A percentile compares a stretch with the other conserved stretches of the same genome.
Conservation (phyloP, 2,888 invertebrate genomes). For the Dendrolimus houi region DNA sequence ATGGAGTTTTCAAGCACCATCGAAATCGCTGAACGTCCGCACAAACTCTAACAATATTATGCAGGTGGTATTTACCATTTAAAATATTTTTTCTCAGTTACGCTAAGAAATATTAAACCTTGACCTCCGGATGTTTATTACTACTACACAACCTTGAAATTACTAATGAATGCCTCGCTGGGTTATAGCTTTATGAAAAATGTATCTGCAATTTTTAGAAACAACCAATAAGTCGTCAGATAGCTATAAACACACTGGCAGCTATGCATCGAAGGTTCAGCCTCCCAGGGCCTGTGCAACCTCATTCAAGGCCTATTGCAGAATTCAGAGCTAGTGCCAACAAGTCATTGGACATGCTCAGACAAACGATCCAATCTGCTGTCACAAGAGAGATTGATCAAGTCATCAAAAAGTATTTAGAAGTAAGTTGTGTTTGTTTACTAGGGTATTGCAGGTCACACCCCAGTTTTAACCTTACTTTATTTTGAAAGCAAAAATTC, state of each 20-base stretch:
- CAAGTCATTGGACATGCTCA: slow-evolving; percentile 83
- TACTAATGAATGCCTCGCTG: too few species aligned
- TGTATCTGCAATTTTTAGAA: slow-evolving; percentile 40
- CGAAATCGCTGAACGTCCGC: slow-evolving; percentile 41
- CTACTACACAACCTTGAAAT: too few species aligned
- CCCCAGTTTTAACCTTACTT: too few species aligned
- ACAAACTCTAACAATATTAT: slow-evolving; percentile 38
- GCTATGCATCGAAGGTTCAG: slow-evolving; percentile 76
- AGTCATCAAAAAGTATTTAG: slow-evolving; percentile 85
- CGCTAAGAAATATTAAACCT: too few species aligned
- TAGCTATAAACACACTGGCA: slow-evolving; percentile 82
- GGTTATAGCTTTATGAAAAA: too few species aligned
- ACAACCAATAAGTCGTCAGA: slow-evolving; percentile 75
- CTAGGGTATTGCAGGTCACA: too few species aligned
- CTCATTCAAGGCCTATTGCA: slow-evolving; percentile 66
- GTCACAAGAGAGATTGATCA: slow-evolving; percentile 87
- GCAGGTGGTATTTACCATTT: slow-evolving; percentile 42
- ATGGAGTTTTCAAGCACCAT: slow-evolving; percentile 56
- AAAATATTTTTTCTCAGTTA: not conserved
- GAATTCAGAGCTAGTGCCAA: slow-evolving; percentile 79
- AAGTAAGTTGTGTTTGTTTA: slow-evolving; percentile 59
- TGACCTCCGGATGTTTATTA: too few species aligned
- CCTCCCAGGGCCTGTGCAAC: slow-evolving; percentile 72
- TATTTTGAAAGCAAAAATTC: too few species aligned
- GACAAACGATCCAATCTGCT: slow-evolving; percentile 85